These are phyloP conservation scores for Eutolmus rufibarbis DNA, from an alignment of 2,888 invertebrate genomes.

Conservation along the genomic window DNA sequence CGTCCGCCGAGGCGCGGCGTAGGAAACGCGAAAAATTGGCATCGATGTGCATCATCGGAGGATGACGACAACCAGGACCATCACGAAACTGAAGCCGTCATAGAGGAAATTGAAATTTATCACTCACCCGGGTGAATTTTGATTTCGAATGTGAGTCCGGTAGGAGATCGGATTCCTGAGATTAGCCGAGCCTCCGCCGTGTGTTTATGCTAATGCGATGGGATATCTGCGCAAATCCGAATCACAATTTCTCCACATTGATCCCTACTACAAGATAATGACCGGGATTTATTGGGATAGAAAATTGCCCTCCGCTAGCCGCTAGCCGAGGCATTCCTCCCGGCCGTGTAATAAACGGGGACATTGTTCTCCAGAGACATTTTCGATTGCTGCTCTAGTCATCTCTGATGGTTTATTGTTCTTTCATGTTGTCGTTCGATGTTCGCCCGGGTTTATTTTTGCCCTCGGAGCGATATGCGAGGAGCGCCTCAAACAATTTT, in stretches of 20 bases:
- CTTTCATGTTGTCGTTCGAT: slow-evolving; percentile 14
- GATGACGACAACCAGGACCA: slow-evolving; percentile 6
- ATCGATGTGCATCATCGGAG: slow-evolving; percentile 2
- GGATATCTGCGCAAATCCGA: slow-evolving; percentile 34
- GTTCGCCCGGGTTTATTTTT: not conserved
- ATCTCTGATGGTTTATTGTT: slow-evolving; percentile 26
- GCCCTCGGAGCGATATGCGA: not conserved
- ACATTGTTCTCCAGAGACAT: slow-evolving; percentile 30
- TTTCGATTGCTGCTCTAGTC: slow-evolving; percentile 23
- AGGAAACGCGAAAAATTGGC: not conserved
- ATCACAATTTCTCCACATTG: slow-evolving; percentile 35
- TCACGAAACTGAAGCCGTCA: slow-evolving; percentile 34
- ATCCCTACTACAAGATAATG: slow-evolving; percentile 32
- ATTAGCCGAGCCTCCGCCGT: slow-evolving; percentile 36
- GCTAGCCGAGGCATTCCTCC: not conserved
- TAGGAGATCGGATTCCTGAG: slow-evolving; percentile 43
- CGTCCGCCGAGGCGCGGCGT: not conserved
- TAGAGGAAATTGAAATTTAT: slow-evolving; percentile 44
- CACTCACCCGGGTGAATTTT: slow-evolving; percentile 36
- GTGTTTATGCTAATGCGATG: slow-evolving; percentile 44
- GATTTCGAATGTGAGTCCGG: slow-evolving; percentile 45
- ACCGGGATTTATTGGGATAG: slow-evolving; percentile 36
- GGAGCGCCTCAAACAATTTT: not conserved
- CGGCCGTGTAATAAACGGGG: not conserved
- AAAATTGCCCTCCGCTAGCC: slow-evolving; percentile 28